A percentile compares a stretch with the other conserved stretches of the same genome.
Conservation (phyloP, 2,888 invertebrate genomes). For the Gasteruption jaculator region DNA sequence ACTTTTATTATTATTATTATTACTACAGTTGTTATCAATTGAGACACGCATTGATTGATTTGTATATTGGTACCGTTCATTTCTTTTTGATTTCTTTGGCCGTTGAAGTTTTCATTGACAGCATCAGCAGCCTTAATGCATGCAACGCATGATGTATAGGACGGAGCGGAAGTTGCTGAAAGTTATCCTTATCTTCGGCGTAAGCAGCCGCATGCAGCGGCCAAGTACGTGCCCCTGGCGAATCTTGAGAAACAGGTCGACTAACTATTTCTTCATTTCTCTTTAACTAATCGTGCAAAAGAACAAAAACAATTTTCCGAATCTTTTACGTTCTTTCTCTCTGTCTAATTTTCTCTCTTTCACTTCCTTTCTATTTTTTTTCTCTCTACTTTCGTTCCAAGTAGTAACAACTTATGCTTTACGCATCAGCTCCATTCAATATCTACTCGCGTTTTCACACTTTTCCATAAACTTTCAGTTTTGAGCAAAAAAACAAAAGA, state of each 20-base stretch:
- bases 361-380: slow-evolving; percentile 2
- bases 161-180: slow-evolving; percentile 48
- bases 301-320: slow-evolving; percentile 11
- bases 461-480: too few relatives aligned
- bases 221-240: slow-evolving; percentile 50
- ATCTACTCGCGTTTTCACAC: slow-evolving; percentile 3
- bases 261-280: slow-evolving; percentile 48
- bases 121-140: slow-evolving; percentile 51
- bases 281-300: too few relatives aligned
- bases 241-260: slow-evolving; percentile 51
- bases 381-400: neutral
- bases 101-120: slow-evolving; percentile 45
- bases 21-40: too few relatives aligned
- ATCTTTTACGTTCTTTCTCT: neutral
- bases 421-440: slow-evolving; percentile 15
- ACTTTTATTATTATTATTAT: too few relatives aligned
- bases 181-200: slow-evolving; percentile 47
- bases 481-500: too few relatives aligned
- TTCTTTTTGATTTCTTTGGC: slow-evolving; percentile 36
- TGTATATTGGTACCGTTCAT: too few relatives aligned
- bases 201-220: slow-evolving; percentile 47
- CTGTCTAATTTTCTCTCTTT: slow-evolving; percentile 17
- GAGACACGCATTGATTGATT: too few relatives aligned
- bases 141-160: slow-evolving; percentile 51
- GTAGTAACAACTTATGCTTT: too few relatives aligned